A percentile compares a stretch with the other conserved stretches of the same genome.
These are phyloP conservation scores for Morus bassanus DNA, from an alignment of 2,797 vertebrate genomes.

Conservation along the genomic window DNA sequence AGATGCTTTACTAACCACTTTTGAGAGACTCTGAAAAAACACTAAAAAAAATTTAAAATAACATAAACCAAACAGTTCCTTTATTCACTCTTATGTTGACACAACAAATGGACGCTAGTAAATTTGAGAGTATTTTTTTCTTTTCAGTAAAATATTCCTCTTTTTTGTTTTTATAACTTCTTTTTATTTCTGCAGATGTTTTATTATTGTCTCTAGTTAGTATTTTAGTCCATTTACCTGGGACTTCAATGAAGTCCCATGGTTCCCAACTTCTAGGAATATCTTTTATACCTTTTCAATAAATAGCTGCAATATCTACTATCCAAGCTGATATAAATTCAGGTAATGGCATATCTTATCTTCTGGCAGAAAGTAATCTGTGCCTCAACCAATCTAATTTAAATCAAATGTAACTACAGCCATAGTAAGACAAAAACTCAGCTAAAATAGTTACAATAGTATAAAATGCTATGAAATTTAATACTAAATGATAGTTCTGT, in stretches of 20 bases:
- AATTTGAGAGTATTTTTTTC: background rate
- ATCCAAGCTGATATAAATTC: background rate
- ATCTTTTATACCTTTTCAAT: background rate
- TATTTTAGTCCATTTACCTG: background rate
- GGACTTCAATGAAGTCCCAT: background rate
- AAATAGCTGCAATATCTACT: background rate
- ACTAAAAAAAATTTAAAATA: background rate
- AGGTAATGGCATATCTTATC: background rate
- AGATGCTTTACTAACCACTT: background rate
- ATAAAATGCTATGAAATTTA: background rate
- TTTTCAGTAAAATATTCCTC: background rate
- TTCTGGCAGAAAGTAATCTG: background rate
- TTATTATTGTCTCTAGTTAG: background rate
- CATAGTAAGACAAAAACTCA: background rate
- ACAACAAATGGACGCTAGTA: background rate
- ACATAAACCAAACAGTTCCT: background rate
- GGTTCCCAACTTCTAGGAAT: background rate
- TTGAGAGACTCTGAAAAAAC: background rate
- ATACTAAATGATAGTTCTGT: background rate
- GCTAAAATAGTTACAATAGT: background rate
- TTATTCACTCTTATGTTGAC: background rate
- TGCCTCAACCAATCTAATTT: background rate
- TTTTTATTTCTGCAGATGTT: background rate
- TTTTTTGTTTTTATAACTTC: background rate
- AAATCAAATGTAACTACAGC: background rate